Evolutionary conservation across 2,113 vertebrate species (phyloP).

Genomic region (Crocuta crocuta): DNA sequence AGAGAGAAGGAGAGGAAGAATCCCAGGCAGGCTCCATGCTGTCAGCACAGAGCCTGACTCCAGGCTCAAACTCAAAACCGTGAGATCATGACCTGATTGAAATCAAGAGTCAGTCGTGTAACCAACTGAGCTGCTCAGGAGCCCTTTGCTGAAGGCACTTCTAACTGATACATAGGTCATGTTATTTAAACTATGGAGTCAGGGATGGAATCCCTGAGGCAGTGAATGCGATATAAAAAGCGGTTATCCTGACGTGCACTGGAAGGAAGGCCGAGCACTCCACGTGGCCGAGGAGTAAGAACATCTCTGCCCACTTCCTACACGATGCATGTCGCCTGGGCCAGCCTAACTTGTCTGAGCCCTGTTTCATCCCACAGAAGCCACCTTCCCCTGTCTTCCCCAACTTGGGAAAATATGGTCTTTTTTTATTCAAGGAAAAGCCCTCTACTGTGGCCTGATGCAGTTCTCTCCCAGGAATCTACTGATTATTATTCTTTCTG

Average conservation of each 20-base stretch:
- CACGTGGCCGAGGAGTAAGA: background rate
- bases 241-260: background rate
- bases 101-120: too few species aligned
- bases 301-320: background rate
- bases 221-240: background rate
- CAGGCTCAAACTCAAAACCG: too few species aligned
- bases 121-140: too few species aligned
- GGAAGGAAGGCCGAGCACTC: background rate
- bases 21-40: too few species aligned
- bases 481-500: background rate
- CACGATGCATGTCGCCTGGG: background rate
- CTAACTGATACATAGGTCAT: background rate
- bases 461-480: background rate
- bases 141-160: background rate
- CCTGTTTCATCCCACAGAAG: background rate
- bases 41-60: too few species aligned
- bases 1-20: too few species aligned
- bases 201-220: background rate
- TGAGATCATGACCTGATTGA: too few species aligned
- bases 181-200: background rate
- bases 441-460: background rate
- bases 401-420: background rate
- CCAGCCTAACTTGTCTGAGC: background rate
- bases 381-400: background rate
- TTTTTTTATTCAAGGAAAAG: background rate